Percentiles rank a stretch among this genome's conserved stretches.
Evolutionary conservation across 2,888 invertebrate genomes (phyloP).

Genomic region (Hydroisotoma schaefferi): DNA sequence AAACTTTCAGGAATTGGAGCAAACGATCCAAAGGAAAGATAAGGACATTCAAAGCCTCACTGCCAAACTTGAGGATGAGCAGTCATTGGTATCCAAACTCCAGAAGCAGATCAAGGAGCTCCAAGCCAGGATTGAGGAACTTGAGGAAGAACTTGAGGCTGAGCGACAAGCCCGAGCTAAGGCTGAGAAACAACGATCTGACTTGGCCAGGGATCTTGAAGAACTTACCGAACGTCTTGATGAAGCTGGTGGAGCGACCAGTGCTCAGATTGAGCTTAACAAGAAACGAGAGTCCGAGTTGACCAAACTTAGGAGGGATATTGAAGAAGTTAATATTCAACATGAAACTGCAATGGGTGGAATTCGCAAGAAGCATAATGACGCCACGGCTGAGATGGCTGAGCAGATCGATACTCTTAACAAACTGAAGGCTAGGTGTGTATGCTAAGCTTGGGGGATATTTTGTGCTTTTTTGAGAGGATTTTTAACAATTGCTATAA

Average conservation of each 20-base stretch:
- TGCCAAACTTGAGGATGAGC: slow-evolving; percentile 98
- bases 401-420: slow-evolving; percentile 99
- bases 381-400: slow-evolving; percentile 97
- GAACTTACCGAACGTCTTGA: slow-evolving; percentile 95
- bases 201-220: slow-evolving; percentile 93
- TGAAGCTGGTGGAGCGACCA: slow-evolving; percentile 98
- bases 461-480: neutral
- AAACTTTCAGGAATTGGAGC: slow-evolving; percentile 96
- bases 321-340: slow-evolving; percentile 98
- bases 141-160: slow-evolving; percentile 98
- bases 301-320: slow-evolving; percentile 94
- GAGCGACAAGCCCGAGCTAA: slow-evolving; percentile 73
- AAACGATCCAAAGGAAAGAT: slow-evolving; percentile 98
- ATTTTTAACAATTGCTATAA: neutral
- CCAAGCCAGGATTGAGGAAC: slow-evolving; percentile 95
- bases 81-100: slow-evolving; percentile 91
- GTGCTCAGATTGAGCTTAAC: slow-evolving; percentile 88
- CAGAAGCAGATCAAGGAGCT: slow-evolving; percentile 99
- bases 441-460: neutral
- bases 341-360: slow-evolving; percentile 94
- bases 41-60: slow-evolving; percentile 93
- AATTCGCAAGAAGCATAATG: slow-evolving; percentile 99
- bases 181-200: slow-evolving; percentile 97
- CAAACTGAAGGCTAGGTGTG: slow-evolving; percentile 92
- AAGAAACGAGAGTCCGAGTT: slow-evolving; percentile 99